Evolutionary conservation across 2,888 invertebrate species (phyloP).

Genomic region (Sympetrum striolatum): DNA sequence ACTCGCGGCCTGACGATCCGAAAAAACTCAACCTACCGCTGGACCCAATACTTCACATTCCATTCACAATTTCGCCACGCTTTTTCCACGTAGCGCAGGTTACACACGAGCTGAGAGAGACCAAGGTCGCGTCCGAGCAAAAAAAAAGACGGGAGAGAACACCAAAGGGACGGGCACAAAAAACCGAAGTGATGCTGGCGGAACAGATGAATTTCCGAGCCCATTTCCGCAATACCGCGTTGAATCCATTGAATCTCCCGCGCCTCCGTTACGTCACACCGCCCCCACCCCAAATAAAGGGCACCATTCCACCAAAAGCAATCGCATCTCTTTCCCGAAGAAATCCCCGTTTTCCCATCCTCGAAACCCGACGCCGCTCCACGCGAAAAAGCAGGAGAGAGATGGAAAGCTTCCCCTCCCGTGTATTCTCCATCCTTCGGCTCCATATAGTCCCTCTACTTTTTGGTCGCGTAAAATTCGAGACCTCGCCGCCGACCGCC

Average conservation of each 20-base stretch:
- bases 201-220: constrained; percentile 22
- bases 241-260: neutral
- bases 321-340: neutral
- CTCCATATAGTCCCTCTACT: neutral
- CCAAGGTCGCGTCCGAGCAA: neutral
- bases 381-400: neutral
- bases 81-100: neutral
- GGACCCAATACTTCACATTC: neutral
- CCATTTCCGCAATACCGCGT: constrained; percentile 28
- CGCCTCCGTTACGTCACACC: neutral
- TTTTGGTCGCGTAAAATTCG: neutral
- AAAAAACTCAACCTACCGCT: neutral
- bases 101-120: neutral
- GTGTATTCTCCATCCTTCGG: neutral
- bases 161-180: neutral
- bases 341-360: neutral
- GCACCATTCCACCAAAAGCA: neutral
- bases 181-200: neutral
- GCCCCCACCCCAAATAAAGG: neutral
- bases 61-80: neutral
- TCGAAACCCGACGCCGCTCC: neutral
- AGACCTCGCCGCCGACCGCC: neutral
- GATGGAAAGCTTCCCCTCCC: neutral
- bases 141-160: neutral
- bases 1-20: neutral